Conservation (phyloP, 2,797 vertebrate genomes). For the Cyclopterus lumpus region DNA sequence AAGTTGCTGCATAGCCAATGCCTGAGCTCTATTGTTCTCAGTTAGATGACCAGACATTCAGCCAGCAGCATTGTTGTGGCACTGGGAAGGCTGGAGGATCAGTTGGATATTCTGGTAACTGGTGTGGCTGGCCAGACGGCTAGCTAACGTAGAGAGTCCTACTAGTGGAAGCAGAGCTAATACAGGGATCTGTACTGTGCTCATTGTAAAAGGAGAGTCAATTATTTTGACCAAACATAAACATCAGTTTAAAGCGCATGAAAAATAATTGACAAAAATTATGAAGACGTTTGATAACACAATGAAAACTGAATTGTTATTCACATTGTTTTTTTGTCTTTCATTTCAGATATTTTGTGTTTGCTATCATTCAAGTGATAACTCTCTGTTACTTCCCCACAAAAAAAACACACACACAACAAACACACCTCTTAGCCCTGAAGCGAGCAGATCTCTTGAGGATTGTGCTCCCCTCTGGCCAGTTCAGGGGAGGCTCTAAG, state of each 20-base stretch:
- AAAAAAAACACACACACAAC: constrained; percentile 46
- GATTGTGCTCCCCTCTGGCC: constrained; percentile 69
- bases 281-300: not conserved
- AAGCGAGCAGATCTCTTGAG: constrained; percentile 74
- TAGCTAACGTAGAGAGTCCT: not conserved
- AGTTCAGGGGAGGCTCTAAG: constrained; percentile 80
- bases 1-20: not conserved
- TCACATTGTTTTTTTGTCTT: constrained; percentile 9
- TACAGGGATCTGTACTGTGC: not conserved
- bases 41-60: constrained; percentile 10
- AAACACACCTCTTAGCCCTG: constrained; percentile 73
- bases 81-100: constrained; percentile 28
- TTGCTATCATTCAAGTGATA: constrained; percentile 35
- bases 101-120: constrained; percentile 5
- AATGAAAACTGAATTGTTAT: not conserved
- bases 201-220: no score
- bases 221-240: no score
- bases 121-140: constrained; percentile 11
- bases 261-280: not conserved
- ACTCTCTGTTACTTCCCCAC: constrained; percentile 30
- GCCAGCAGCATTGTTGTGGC: constrained; percentile 34
- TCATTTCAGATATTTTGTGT: constrained; percentile 25
- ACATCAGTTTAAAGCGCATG: not conserved
- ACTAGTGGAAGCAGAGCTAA: no score
- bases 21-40: not conserved